These are phyloP conservation scores for Pandemis corylana DNA, from an alignment of 2,888 invertebrate species.

Conservation along the genomic window DNA sequence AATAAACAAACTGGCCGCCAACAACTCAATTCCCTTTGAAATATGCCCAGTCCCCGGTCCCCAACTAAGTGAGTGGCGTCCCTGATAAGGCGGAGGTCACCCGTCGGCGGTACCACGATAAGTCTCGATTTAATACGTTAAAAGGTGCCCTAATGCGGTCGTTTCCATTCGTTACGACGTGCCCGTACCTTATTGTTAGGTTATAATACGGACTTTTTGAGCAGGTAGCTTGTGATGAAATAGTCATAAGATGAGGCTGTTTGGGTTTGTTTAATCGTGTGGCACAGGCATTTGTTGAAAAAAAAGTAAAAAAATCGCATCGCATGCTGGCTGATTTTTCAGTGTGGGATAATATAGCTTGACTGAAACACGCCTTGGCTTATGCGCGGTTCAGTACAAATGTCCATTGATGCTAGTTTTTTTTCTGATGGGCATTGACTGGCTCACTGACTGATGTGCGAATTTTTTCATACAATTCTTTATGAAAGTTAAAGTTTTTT, in stretches of 20 bases:
- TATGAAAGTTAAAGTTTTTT: too few relatives aligned
- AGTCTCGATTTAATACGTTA: conserved; percentile 65
- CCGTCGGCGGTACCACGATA: conserved; percentile 67
- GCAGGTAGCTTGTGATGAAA: conserved; percentile 33
- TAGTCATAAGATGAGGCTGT: conserved; percentile 26
- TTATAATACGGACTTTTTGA: conserved; percentile 34
- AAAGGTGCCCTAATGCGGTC: conserved; percentile 82
- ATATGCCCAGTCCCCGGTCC: conserved; percentile 35
- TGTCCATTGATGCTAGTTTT: too few relatives aligned
- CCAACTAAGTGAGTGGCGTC: conserved; percentile 71
- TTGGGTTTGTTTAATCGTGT: conserved; percentile 1
- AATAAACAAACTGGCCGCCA: conserved; percentile 35
- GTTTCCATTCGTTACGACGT: conserved; percentile 78
- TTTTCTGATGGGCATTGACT: too few relatives aligned
- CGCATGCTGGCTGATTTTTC: not conserved
- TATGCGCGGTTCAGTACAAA: too few relatives aligned
- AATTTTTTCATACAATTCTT: too few relatives aligned
- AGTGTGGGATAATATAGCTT: not conserved
- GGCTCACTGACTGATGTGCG: too few relatives aligned
- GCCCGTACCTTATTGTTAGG: conserved; percentile 40
- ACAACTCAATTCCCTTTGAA: conserved; percentile 40
- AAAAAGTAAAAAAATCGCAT: not conserved
- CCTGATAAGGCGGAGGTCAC: conserved; percentile 71
- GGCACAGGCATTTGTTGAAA: not conserved
- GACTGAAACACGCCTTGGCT: too few relatives aligned